Base-by-base conservation (phyloP, 2,797 vertebrate genomes). In the Glyptemys insculpta region DNA sequence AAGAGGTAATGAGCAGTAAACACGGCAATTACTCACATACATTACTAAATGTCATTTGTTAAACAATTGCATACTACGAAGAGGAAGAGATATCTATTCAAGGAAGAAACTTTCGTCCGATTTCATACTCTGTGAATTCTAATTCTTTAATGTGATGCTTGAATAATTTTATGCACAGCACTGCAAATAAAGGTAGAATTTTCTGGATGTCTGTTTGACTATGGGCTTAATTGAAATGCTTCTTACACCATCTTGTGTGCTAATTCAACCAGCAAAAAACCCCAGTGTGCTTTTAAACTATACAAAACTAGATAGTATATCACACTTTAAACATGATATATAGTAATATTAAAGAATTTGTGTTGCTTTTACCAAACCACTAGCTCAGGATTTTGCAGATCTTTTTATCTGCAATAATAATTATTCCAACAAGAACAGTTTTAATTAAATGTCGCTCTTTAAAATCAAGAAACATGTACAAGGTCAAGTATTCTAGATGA, bases 1-100 rank as follows among this genome's bases (percentile, higher is more conserved):
- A 97, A 95, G 96, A 95, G 93, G 97, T 95, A 98, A 98, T 98
- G 98, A 98, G 90, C 94, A 98, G 96, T 97, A 97, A 98, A 97
- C 93, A 97, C 68, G 44, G 97, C 96, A 97, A 98, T 98, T 98
- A 98, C 92, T 98, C 90, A 94, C 27, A 85, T 87, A 72, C 88
- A 89, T 97, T 98, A 95, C 91, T 94, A 97, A 98, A 98, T 98
- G 97, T 96, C 98, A 97, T 88, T 96, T 92, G 65, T 83, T 95
- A 96, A 97, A 94, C 68, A 97, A 90, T 81, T 85, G 87, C 81
- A 79, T 86, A 65, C 81, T 88, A 57, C 68, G 81, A 93, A 93
- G 83, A 95, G 49, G 81, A 74, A 93, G 94, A 97, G 88, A 95
- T 90, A 81, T 54, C 95, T 92, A 3, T 96, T 97, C 86, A 80